Evolutionary conservation across 37 sponge, comb jelly and placozoan species (phyloP), one percentile per base, ranked within the genome.

Genomic region (Halisarca cf. caerulea): DNA sequence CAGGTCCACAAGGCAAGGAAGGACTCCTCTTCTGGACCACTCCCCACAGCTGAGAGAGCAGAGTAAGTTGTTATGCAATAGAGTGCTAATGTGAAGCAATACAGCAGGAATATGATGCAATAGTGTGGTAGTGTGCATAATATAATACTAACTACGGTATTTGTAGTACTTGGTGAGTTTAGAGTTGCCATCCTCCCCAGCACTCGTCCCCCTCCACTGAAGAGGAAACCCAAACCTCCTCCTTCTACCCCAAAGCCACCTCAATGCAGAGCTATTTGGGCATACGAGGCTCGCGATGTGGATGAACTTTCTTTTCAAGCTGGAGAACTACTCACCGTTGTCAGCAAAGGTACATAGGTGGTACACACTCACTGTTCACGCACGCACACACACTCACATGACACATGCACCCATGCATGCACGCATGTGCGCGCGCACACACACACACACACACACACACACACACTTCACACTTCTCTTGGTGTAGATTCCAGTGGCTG

Each of bases 251-350:
- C 92, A 2, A 84, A 80, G 41, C 89, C 92, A 0, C 90, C 94
- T 0, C 58, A 74, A 62, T 92, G 92, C 79, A 89, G 83, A 72
- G 98, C 96, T 18, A 34, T 98, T 33, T 98, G 90, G 66, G 92
- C 94, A 34, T 98, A 98, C 42, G 92, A 95, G 68, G 94, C 98
- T 18, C 82, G 87, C 28, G 98, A 98, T 44, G 86, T 94, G 30
- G 98, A 98, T 77, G 98, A 98, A 83, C 89, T 98, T 17, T 60
- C 88, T 3, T 86, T 98, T 80, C 78, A 55, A 42, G 90, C 92
- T 59, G 88, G 86, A 40, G 94, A 93, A 41, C 61, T 92, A 35
- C 89, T 98, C 39, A 90, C 95, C 20, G 59, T 98, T 55, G 51
- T 93, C 14, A 91, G 80, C 32, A 92, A 98, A 90, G 97, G 95